Percentiles rank a stretch among this genome's conserved stretches.
Evolutionary conservation across 2,113 vertebrate species (phyloP).

Genomic region (Scatophagus argus): DNA sequence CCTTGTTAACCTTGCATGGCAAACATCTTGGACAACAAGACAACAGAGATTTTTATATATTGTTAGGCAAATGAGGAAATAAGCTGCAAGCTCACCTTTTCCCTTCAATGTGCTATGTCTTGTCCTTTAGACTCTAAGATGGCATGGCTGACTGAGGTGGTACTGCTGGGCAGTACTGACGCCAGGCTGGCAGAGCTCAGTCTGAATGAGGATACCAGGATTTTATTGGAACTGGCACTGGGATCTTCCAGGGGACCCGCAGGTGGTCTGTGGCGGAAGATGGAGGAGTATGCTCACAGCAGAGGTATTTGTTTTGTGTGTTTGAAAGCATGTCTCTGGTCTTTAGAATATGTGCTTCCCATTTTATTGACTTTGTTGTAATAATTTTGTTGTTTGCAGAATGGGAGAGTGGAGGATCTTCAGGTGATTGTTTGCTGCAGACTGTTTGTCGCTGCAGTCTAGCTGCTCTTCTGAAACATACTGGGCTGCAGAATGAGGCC

Average conservation of each 20-base stretch:
- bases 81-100: neutral
- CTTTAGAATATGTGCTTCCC: neutral
- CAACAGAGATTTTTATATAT: no score
- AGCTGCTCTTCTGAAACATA: slow-evolving; percentile 86
- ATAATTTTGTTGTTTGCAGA: slow-evolving; percentile 69
- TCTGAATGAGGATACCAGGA: slow-evolving; percentile 79
- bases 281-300: slow-evolving; percentile 84
- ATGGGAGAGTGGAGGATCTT: slow-evolving; percentile 80
- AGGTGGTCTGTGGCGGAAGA: slow-evolving; percentile 80
- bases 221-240: slow-evolving; percentile 83
- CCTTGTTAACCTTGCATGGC: no score
- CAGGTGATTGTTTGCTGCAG: slow-evolving; percentile 81
- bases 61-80: neutral
- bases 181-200: slow-evolving; percentile 77
- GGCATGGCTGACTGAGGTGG: slow-evolving; percentile 81
- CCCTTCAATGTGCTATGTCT: neutral
- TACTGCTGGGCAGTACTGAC: slow-evolving; percentile 80
- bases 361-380: slow-evolving; percentile 16
- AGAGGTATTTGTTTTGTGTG: slow-evolving; percentile 70
- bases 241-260: slow-evolving; percentile 81
- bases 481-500: slow-evolving; percentile 82
- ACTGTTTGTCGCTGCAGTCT: slow-evolving; percentile 84
- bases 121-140: slow-evolving; percentile 76
- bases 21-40: neutral
- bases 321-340: neutral